Evolutionary conservation across 1,140 invertebrate genomes (phyloP), one percentile per base, ranked within the genome.

Genomic region (Halesus radiatus): DNA sequence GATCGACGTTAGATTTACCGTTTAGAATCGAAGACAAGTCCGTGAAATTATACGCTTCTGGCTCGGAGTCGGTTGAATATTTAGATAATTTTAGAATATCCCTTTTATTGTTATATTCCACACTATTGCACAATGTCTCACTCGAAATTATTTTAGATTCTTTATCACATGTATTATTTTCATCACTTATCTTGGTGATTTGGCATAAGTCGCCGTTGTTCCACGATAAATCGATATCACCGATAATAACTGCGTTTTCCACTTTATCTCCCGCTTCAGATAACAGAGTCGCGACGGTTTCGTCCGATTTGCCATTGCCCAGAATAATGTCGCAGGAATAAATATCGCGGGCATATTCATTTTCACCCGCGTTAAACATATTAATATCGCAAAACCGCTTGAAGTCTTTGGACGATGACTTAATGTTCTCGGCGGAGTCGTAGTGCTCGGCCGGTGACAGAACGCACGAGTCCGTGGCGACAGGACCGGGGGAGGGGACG

Each of bases 331-430:
- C 72, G n/a, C 26, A 58, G 16, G 52, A 75, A 18, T 50, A 72
- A n/a, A 72, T 75, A 29, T 75, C 73, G 7, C 50, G 20, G 3
- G 73, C n/a, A 20, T 26, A 56, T 56, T 75, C 72, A 37, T 18
- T 32, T 22, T 80, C 75, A 58, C 53, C 50, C 16, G 70, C 52
- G 64, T 81, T 80, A 32, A 83, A 77, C 82, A 83, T 83, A 53
- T 83, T 83, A 52, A 56, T 56, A 62, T 83, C 82, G 56, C 82
- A 83, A 72, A 83, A 83, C 18, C 60, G 54, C 58, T 80, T 83
- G 50, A 83, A 83, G 32, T 80, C 64, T 54, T 23, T 78, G 20
- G 82, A 79, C 32, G 66, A 70, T 18, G 80, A 78, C 74, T 81
- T 82, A 29, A 62, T 18, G 52, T 64, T 75, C 15, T 72, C 68